Base-by-base conservation (phyloP, 2,797 vertebrate genomes). In the Linurgus olivaceus region DNA sequence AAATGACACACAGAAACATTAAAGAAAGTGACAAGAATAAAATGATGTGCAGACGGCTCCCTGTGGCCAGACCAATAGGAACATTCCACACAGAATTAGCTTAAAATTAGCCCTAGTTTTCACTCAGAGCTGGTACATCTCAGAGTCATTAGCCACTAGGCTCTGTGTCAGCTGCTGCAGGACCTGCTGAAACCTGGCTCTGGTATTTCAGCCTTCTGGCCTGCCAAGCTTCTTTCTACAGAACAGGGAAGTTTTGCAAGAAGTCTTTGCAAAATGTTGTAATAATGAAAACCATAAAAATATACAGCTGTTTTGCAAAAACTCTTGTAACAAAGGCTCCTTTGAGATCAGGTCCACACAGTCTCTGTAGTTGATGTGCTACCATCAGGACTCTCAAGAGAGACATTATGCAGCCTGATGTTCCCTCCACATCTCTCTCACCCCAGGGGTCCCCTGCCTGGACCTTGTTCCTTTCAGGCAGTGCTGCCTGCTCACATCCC, bases 281-380 rank as follows among this genome's bases (percentile, higher is more conserved):
- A 95, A 93, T 96, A 94, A 96, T 90, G 85, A 94, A 88, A 95
- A 86, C 79, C 94, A 94, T 79, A 78, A 96, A 97, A 96, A 90
- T 51, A 86, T 76, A 90, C 92, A 93, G 74, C 88, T 96, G 88
- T 89, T 96, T 93, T 92, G 77, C 51, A 96, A 96, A 96, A 96
- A 42, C 16, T 28, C 51, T 67, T 1, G 1, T 50, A 84, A 95
- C 93, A 95, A 94, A 96, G 90, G 54, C 29, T 35, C 67, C 76
- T 94, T 94, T 95, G 82, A 96, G 87, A 91, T 81, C 84, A 88
- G 51, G 50, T 93, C 37, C 55, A 58, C 45, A 29, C 65, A 63
- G 84, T 58, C 86, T 86, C 61, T 0, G 0, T 12, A 62, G 66
- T 65, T 57, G 91, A 90, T 96, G 70, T 73, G 85, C 89, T 84